Percentiles rank a stretch among this genome's conserved stretches.
Evolutionary conservation across 2,888 invertebrate species (phyloP).

Genomic region (Oasisia sp.): DNA sequence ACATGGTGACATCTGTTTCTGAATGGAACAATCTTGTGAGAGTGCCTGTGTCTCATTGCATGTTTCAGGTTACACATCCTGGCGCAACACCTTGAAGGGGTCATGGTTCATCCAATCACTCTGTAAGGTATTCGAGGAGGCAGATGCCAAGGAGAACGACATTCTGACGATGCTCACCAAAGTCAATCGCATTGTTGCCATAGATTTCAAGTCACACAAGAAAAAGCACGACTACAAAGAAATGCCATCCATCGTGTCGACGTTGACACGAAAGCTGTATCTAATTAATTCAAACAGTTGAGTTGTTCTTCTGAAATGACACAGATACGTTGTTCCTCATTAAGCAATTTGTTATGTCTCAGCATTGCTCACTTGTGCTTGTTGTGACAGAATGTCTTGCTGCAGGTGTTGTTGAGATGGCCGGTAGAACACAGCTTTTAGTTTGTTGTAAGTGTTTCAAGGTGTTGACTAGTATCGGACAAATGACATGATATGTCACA

Average conservation of each 20-base stretch:
- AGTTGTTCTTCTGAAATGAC: not conserved
- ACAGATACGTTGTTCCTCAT: not conserved
- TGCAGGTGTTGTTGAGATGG: not conserved
- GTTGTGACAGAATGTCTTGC: not conserved
- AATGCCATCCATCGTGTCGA: not conserved
- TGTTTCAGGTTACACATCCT: conserved; percentile 54
- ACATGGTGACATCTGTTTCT: no score
- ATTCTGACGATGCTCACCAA: conserved; percentile 74
- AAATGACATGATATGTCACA: no score
- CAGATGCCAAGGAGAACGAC: conserved; percentile 72
- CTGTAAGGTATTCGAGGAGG: conserved; percentile 64
- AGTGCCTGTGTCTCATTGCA: not conserved
- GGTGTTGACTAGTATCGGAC: no score
- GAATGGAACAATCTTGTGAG: no score
- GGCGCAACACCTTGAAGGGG: conserved; percentile 64
- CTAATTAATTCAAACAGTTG: not conserved
- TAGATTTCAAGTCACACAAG: conserved; percentile 59
- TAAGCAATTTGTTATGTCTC: not conserved
- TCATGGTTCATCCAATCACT: conserved; percentile 65
- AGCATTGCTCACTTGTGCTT: not conserved
- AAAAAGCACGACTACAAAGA: conserved; percentile 54
- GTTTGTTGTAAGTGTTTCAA: not conserved
- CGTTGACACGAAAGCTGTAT: not conserved
- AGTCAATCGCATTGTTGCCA: conserved; percentile 61
- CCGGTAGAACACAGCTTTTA: no score